A percentile compares a stretch with the other conserved stretches of the same genome.
Conservation (phyloP, 2,888 invertebrate species). For the Agrilus mali region DNA sequence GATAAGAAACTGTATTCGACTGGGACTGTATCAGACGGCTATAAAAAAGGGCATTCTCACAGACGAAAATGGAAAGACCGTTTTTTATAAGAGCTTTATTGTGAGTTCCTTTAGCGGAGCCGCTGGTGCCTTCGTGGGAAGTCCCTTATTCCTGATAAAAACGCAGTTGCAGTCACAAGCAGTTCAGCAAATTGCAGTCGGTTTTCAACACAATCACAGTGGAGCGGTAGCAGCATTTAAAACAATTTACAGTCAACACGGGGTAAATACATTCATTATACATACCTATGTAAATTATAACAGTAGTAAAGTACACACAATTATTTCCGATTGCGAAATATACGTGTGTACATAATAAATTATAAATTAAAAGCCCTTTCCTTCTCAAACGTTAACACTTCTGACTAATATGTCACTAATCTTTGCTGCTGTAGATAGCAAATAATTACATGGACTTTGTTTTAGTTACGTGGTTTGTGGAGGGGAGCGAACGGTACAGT, state of each 20-base stretch:
- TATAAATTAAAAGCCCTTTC: too few species aligned
- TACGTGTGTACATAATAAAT: too few species aligned
- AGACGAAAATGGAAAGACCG: constrained; percentile 40
- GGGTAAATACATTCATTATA: constrained; percentile 35
- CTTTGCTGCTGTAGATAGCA: neutral
- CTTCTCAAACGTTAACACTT: too few species aligned
- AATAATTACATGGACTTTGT: constrained; percentile 5
- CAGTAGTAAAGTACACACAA: too few species aligned
- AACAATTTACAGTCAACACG: constrained; percentile 42
- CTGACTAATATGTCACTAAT: neutral
- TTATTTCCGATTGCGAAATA: too few species aligned
- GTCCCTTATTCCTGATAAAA: constrained; percentile 74
- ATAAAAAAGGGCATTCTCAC: constrained; percentile 51
- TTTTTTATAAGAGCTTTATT: constrained; percentile 35
- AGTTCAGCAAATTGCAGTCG: constrained; percentile 65
- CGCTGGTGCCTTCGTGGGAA: constrained; percentile 55
- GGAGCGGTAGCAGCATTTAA: constrained; percentile 41
- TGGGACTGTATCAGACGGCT: constrained; percentile 41
- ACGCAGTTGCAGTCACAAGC: constrained; percentile 74
- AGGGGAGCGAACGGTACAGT: constrained; percentile 62
- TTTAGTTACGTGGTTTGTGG: constrained; percentile 51
- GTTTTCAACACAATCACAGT: constrained; percentile 64
- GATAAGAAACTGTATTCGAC: constrained; percentile 61
- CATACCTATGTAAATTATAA: too few species aligned
- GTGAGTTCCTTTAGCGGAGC: constrained; percentile 51